Evolutionary conservation across 2,113 vertebrate species (phyloP), one percentile per base, ranked within the genome.

Genomic region (Cebus imitator): DNA sequence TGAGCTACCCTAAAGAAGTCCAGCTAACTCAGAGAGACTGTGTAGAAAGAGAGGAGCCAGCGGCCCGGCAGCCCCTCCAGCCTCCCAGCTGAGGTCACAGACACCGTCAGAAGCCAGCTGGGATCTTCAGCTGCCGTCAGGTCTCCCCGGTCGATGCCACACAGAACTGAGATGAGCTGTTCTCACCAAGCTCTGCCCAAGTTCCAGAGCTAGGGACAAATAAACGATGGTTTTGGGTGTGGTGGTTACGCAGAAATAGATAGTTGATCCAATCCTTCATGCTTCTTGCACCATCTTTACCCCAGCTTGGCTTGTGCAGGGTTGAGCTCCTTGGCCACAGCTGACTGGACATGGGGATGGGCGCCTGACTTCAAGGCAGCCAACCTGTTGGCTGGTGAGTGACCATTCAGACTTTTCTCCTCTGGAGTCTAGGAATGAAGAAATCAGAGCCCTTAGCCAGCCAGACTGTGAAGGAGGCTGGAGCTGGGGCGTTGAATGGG

Each of bases 201-300:
- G 27, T 27, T 75, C 43, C 45, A 79, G 89, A 81, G 68, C 3
- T 30, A 45, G 35, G 66, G 68, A 25, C n/a, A 81, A 81, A 68
- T 45, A 48, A 50, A 66, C 50, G 10, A 18, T 68, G 55, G 18
- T 81, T 92, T 64, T 37, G 68, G 61, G 50, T 2, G 21, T 21
- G 23, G 11, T 20, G 79, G 40, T 66, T 18, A 50, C 6, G 64
- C 32, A 70, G 55, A 78, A 66, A 25, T 6, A 64, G 66, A 16
- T 35, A 43, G 78, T 6, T 21, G 25, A n/a, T 32, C 35, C 0
- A n/a, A 7, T 9, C 2, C 27, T 78, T 58, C 0, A n/a, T 0
- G 32, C 66, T 32, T 91, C 83, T 55, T 64, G 58, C 6, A 25
- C 5, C 61, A 6, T 40, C 82, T 80, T 66, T 61, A n/a, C 37